Evolutionary conservation across 2,113 vertebrate species (phyloP).

Genomic region (Psammodynastes pulverulentus): DNA sequence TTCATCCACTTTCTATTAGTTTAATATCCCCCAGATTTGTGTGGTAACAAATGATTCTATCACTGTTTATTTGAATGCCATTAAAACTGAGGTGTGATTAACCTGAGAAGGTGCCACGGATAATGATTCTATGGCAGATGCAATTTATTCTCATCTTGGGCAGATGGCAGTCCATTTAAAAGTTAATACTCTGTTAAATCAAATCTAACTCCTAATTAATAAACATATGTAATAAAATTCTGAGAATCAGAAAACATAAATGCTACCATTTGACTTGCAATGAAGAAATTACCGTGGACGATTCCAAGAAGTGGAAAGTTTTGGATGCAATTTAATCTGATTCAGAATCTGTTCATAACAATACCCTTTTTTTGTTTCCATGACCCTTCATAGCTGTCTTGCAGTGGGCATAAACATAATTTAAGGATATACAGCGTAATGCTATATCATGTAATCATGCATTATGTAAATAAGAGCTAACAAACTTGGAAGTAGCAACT

Average conservation of each 20-base stretch:
- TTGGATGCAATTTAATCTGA: neutral
- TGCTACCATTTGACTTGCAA: neutral
- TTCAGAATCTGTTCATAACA: neutral
- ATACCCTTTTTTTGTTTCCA: neutral
- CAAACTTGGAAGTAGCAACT: neutral
- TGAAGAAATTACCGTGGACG: neutral
- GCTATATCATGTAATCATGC: neutral
- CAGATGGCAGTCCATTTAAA: neutral
- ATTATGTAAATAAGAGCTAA: neutral
- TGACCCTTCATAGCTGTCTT: neutral
- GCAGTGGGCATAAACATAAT: neutral
- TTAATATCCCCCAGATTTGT: slow-evolving; percentile 40
- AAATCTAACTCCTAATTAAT: slow-evolving; percentile 5
- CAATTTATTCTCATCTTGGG: neutral
- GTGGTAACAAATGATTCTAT: slow-evolving; percentile 35
- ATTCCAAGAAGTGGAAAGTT: neutral
- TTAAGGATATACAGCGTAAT: neutral
- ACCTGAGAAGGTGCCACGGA: slow-evolving; percentile 10
- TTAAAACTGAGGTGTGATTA: slow-evolving; percentile 31
- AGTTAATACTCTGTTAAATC: neutral
- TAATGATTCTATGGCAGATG: slow-evolving; percentile 7
- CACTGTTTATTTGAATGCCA: slow-evolving; percentile 21
- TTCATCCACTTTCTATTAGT: slow-evolving; percentile 30
- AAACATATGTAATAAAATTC: neutral
- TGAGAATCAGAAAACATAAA: neutral